These are phyloP conservation scores for Smithornis capensis DNA, from an alignment of 2,113 vertebrate genomes.

Conservation along the genomic window DNA sequence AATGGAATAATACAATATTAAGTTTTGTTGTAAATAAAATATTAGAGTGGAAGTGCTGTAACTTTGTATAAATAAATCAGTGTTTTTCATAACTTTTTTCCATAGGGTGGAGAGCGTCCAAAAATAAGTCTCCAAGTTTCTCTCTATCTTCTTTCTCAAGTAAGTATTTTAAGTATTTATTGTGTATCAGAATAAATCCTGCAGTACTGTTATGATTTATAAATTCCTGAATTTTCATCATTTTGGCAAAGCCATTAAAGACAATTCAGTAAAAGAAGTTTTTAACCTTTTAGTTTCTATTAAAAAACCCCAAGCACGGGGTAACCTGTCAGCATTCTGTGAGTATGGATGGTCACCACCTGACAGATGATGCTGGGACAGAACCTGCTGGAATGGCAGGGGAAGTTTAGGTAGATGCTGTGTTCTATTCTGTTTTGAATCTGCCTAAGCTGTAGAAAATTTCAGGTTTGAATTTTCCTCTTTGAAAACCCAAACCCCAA, in stretches of 20 bases:
- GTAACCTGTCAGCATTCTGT: background rate
- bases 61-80: background rate
- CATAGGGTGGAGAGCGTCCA: constrained; percentile 86
- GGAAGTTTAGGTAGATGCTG: background rate
- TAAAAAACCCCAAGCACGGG: background rate
- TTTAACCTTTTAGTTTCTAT: background rate
- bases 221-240: background rate
- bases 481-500: background rate
- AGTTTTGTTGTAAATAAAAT: background rate
- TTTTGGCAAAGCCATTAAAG: background rate
- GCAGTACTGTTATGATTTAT: background rate
- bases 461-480: background rate
- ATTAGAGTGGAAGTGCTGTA: background rate
- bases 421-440: background rate
- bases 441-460: background rate
- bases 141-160: constrained; percentile 96
- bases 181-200: background rate
- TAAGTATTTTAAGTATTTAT: constrained; percentile 63
- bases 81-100: background rate
- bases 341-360: background rate
- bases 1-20: background rate
- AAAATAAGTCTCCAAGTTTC: constrained; percentile 96
- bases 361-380: background rate
- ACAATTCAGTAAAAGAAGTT: background rate
- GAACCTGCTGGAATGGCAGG: background rate